Evolutionary conservation across 2,113 vertebrate species (phyloP).

Genomic region (Cyanoderma ruficeps): DNA sequence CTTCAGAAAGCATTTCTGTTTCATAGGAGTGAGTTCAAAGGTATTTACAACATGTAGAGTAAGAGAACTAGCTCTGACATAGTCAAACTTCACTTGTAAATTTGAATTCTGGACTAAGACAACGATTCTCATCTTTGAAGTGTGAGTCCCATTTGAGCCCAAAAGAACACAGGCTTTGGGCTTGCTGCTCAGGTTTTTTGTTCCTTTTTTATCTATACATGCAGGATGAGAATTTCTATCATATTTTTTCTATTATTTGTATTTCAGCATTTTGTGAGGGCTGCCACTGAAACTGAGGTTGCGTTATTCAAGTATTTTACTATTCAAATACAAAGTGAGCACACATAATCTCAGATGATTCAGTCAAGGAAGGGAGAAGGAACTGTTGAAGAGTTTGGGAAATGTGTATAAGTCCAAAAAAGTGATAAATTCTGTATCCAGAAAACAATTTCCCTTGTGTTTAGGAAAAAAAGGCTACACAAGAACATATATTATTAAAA

Average conservation of each 20-base stretch:
- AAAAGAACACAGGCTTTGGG: neutral
- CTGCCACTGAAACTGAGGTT: neutral
- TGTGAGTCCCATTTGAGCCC: neutral
- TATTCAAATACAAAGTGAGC: neutral
- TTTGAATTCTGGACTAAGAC: slow-evolving; percentile 21
- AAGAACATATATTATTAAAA: neutral
- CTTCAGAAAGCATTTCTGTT: slow-evolving; percentile 62
- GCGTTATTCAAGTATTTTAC: neutral
- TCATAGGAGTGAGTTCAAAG: slow-evolving; percentile 65
- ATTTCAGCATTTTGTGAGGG: neutral
- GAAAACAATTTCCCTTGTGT: neutral
- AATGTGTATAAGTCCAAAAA: neutral
- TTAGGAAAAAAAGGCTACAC: neutral
- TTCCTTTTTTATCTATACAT: neutral
- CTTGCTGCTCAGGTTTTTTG: neutral
- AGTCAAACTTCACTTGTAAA: slow-evolving; percentile 32
- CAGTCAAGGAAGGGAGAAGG: neutral
- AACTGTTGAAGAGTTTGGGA: neutral
- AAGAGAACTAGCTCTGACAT: slow-evolving; percentile 12
- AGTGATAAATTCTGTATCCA: neutral
- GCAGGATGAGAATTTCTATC: neutral
- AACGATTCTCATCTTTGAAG: slow-evolving; percentile 37
- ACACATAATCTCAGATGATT: neutral
- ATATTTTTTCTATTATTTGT: neutral
- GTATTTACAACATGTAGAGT: slow-evolving; percentile 37